A percentile compares a stretch with the other conserved stretches of the same genome.
Evolutionary conservation across 2,888 invertebrate species (phyloP).

Genomic region (Petrolisthes cinctipes): DNA sequence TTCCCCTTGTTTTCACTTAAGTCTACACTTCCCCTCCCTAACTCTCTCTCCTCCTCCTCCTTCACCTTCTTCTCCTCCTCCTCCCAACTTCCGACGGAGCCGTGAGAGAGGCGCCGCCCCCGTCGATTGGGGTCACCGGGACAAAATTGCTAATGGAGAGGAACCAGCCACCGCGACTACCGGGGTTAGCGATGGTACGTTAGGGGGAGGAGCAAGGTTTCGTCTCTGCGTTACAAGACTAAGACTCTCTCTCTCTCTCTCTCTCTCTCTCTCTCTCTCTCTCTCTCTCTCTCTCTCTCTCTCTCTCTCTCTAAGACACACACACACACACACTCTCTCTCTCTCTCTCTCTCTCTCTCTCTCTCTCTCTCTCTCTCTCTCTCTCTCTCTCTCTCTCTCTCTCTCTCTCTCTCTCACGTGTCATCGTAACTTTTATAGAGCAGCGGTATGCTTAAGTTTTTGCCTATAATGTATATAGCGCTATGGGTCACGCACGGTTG

Average conservation of each 20-base stretch:
- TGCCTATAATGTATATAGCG: no score
- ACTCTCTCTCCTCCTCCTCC: no score
- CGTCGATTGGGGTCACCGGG: constrained; percentile 19
- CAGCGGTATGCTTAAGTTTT: neutral
- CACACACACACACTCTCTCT: neutral
- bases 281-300: neutral
- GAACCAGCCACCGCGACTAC: constrained; percentile 4
- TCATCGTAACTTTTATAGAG: neutral
- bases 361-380: constrained; percentile 9
- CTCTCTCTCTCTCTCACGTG: neutral
- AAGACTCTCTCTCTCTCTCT: no score
- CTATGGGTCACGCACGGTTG: no score
- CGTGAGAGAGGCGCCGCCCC: constrained; percentile 41
- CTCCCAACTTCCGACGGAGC: constrained; percentile 33
- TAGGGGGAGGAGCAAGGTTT: neutral
- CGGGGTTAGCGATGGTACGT: neutral
- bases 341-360: constrained; percentile 19
- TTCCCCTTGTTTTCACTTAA: no score
- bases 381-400: neutral
- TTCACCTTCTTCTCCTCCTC: neutral
- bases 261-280: constrained; percentile 21
- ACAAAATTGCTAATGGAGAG: constrained; percentile 38
- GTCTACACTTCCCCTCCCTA: no score
- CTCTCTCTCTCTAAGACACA: neutral
- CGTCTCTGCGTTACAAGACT: neutral